A percentile compares a stretch with the other conserved stretches of the same genome.
Evolutionary conservation across 2,113 vertebrate genomes (phyloP).

Genomic region (Microtus oregoni): DNA sequence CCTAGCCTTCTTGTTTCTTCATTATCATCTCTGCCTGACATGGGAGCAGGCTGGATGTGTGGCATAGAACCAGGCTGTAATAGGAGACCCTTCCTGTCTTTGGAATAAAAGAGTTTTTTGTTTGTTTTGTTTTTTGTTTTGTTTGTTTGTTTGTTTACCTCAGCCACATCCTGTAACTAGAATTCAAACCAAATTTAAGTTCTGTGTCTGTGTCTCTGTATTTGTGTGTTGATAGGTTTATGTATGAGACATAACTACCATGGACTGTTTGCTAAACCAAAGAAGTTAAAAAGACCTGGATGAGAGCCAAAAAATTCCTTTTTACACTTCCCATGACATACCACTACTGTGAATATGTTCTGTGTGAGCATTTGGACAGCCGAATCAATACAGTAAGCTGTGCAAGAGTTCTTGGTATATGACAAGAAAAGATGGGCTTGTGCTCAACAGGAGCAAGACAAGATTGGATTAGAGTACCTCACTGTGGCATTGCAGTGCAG

Average conservation of each 20-base stretch:
- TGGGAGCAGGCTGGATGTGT: not conserved
- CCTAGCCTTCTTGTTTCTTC: not conserved
- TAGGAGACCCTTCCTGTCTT: not conserved
- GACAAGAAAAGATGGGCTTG: not conserved
- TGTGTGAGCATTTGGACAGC: not conserved
- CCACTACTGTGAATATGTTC: not conserved
- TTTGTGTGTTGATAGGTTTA: not conserved
- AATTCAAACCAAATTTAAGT: not conserved
- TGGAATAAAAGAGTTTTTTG: not conserved
- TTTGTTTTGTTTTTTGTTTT: not conserved
- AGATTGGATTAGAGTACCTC: not conserved
- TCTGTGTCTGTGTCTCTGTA: not conserved
- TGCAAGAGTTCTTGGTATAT: not conserved
- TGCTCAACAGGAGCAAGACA: not conserved
- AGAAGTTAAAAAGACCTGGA: not conserved
- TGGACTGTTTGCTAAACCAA: not conserved
- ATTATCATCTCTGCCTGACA: not conserved
- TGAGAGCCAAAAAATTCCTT: conserved; percentile 3
- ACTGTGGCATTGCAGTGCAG: not conserved
- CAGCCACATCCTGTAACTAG: not conserved
- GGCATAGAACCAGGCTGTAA: not conserved
- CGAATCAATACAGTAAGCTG: not conserved
- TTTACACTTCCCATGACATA: not conserved
- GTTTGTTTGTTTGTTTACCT: not conserved
- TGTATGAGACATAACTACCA: not conserved